Conservation (phyloP, 2,888 invertebrate species). For the Byasa hedistus region DNA sequence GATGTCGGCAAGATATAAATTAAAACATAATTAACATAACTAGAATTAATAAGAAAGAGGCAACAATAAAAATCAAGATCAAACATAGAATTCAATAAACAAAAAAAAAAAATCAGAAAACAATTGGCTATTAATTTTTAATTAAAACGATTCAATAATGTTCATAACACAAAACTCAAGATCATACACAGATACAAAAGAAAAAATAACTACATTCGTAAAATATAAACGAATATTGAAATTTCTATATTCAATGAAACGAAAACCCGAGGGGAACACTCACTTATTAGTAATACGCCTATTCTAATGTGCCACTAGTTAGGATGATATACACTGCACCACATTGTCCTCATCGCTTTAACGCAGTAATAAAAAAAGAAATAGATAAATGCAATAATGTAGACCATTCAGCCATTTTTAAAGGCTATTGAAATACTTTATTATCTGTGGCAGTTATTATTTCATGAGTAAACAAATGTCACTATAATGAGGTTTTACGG, state of each 20-base stretch:
- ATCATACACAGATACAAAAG: conserved; percentile 9
- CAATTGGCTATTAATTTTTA: conserved; percentile 24
- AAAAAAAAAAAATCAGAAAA: conserved; percentile 20
- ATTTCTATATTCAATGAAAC: too few species aligned
- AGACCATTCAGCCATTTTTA: background rate
- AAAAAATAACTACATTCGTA: conserved; percentile 7
- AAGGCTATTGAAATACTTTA: background rate
- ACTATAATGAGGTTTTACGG: background rate
- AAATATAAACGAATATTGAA: background rate
- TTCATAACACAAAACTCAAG: conserved; percentile 19
- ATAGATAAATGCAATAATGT: conserved; percentile 17
- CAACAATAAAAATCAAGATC: conserved; percentile 39
- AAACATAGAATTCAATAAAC: conserved; percentile 26
- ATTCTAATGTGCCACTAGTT: too few species aligned
- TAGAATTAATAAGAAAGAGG: conserved; percentile 46
- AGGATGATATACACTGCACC: too few species aligned
- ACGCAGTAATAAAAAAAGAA: background rate
- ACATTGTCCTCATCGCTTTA: too few species aligned
- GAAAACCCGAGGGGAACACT: too few species aligned
- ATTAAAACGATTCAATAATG: conserved; percentile 14
- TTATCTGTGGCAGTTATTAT: background rate
- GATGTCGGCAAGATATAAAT: conserved; percentile 44
- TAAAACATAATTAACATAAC: conserved; percentile 50
- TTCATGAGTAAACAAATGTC: background rate
- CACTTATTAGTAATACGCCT: too few species aligned